Evolutionary conservation across 1,140 invertebrate species (phyloP), one percentile per base, ranked within the genome.

Genomic region (Stratiolaelaps scimitus): DNA sequence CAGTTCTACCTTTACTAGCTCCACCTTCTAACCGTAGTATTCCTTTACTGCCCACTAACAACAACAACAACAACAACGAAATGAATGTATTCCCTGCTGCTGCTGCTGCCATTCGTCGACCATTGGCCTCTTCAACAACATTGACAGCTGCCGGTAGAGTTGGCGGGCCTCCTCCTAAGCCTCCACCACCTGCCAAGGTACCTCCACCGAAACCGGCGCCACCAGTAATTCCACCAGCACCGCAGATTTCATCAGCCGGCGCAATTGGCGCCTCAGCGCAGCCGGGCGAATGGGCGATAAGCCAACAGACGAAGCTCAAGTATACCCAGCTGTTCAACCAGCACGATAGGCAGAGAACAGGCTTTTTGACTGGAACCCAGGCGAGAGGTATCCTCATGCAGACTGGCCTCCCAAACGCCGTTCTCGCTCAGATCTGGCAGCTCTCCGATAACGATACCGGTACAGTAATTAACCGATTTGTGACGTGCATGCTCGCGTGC

Each of bases 261-360:
- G 67, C 71, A 29, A 47, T 65, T 60, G 26, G 26, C 15, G 15
- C 47, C 5, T 34, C 53, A 15, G 15, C 26, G 53, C 53, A 60
- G 23, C 43, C 53, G 4, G 40, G 23, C 26, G 77, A 79, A 34
- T 95, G 92, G 91, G 82, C 86, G 0, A 85, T 96, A 66, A 89
- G 90, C 17, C 90, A 93, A 72, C 82, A 83, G 66, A 86, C 84
- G 43, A 93, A 92, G 76, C 79, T 95, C 47, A 93, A 92, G 75
- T 96, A 94, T 74, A 94, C 89, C 10, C 92, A 97, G 75, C 78
- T 93, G 4, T 97, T 97, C 75, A 97, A 97, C 76, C 85, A 85
- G 1, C 86, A 87, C 68, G 93, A 97, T 78, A 81, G 87, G 68
- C 81, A 85, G 13, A 84, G 91, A 72, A 84, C 82, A 29, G 92